These are phyloP conservation scores for Ophioninae sp. DNA, from an alignment of 2,888 invertebrate genomes.

Conservation along the genomic window DNA sequence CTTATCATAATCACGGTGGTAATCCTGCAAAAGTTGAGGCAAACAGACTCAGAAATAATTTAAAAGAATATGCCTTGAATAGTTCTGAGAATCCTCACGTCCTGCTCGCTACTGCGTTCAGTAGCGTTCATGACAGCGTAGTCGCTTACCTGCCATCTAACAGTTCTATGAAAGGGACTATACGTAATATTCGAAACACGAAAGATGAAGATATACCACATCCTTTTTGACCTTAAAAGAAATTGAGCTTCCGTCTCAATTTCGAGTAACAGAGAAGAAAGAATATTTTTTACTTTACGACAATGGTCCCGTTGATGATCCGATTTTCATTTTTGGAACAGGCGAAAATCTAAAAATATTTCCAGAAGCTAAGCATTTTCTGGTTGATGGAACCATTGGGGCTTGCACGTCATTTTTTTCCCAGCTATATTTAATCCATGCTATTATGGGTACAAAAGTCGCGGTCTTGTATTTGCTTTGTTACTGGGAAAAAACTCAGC, in stretches of 20 bases:
- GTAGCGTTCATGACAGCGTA: constrained; percentile 23
- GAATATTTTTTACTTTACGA: constrained; percentile 24
- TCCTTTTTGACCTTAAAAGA: not conserved
- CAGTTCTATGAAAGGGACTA: constrained; percentile 19
- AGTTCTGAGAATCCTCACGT: constrained; percentile 35
- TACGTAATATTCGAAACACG: constrained; percentile 11
- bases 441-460: constrained; percentile 18
- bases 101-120: constrained; percentile 26
- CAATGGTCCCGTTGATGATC: constrained; percentile 19
- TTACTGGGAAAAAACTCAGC: constrained; percentile 12
- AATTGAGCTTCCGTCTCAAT: constrained; percentile 23
- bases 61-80: constrained; percentile 6
- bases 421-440: constrained; percentile 22
- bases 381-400: constrained; percentile 15
- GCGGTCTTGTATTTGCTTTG: constrained; percentile 13
- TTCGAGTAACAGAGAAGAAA: constrained; percentile 7
- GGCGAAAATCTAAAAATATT: constrained; percentile 15
- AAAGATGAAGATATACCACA: not conserved
- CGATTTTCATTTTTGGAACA: constrained; percentile 21
- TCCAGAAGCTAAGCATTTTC: constrained; percentile 18
- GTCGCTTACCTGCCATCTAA: constrained; percentile 21
- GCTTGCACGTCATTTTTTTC: constrained; percentile 2
- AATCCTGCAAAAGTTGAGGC: constrained; percentile 17
- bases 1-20: constrained; percentile 34
- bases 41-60: constrained; percentile 4